Percentiles rank a stretch among this genome's conserved stretches.
phyloP scores from a whole-genome alignment of 2,888 invertebrate species.

The Ametastegia equiseti region DNA sequence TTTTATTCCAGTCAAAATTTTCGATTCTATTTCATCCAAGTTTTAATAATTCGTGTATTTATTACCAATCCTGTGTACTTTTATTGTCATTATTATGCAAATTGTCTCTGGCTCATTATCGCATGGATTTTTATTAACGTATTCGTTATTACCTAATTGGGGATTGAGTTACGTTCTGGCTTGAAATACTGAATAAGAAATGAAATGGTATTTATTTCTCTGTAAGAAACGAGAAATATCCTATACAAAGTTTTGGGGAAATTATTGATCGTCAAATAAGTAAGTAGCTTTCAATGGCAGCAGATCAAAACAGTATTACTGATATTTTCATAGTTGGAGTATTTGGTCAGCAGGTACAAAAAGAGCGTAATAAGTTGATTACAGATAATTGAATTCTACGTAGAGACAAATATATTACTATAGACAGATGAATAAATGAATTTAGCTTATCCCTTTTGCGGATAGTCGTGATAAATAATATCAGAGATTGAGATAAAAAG shows the following conservation, averaged over 20 bases:
- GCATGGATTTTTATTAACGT: background rate
- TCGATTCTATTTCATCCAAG: background rate
- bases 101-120: background rate
- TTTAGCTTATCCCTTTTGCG: too few relatives aligned
- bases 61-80: background rate
- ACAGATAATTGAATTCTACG: too few relatives aligned
- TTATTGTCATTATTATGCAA: too few relatives aligned
- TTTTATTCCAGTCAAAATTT: background rate
- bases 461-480: background rate
- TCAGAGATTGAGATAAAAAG: background rate
- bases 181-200: constrained; percentile 23
- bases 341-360: too few relatives aligned
- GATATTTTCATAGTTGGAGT: background rate
- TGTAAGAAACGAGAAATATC: background rate
- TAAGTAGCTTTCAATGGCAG: background rate
- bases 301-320: constrained; percentile 19
- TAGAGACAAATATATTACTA: too few relatives aligned
- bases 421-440: too few relatives aligned
- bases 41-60: background rate
- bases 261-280: background rate
- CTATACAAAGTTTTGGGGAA: background rate
- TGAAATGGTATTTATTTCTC: background rate
- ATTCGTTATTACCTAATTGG: constrained; percentile 32
- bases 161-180: constrained; percentile 32
- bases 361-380: too few relatives aligned